Evolutionary conservation across 92 coral and sea anemone genomes (phyloP).

Genomic region (Isaurus tuberculatus): DNA sequence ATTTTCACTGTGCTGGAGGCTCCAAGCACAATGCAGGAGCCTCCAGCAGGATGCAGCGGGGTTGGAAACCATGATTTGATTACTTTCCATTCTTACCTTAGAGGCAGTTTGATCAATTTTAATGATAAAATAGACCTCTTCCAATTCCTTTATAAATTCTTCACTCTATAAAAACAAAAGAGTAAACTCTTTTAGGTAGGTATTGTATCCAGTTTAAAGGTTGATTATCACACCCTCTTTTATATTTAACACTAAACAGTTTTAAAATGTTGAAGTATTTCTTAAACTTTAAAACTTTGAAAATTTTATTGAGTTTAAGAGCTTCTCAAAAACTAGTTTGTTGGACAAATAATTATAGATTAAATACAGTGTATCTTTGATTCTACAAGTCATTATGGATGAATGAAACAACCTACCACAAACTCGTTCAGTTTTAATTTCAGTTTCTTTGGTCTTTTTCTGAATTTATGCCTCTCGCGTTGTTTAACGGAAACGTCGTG

Average conservation of each 20-base stretch:
- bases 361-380: no score
- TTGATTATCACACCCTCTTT: neutral
- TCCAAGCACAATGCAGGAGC: no score
- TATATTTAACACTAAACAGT: no score
- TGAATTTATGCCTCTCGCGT: neutral
- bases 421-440: neutral
- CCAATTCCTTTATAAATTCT: slow-evolving; percentile 8
- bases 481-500: neutral
- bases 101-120: neutral
- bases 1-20: no score
- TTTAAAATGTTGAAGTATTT: no score
- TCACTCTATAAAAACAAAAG: neutral
- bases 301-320: no score
- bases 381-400: neutral
- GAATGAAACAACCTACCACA: neutral
- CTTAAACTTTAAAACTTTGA: no score
- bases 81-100: neutral
- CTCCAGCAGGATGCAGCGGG: no score
- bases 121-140: slow-evolving; percentile 12
- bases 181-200: neutral
- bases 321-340: no score
- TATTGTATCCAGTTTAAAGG: neutral
- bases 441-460: slow-evolving; percentile 7
- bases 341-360: no score
- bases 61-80: no score